Conservation (phyloP, 2,113 vertebrate genomes). For the Tautogolabrus adspersus region DNA sequence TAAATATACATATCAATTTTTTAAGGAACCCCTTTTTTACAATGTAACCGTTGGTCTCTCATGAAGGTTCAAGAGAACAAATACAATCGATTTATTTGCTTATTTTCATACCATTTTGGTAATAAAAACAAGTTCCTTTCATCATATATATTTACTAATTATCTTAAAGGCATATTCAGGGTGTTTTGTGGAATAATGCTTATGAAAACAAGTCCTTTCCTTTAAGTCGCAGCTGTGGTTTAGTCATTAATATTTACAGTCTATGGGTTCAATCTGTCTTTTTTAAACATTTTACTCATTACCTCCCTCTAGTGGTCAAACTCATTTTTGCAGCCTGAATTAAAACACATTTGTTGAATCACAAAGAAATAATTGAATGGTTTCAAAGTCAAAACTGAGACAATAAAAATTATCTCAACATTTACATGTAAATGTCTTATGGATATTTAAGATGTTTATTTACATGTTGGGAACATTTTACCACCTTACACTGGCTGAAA, state of each 20-base stretch:
- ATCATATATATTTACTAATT: too few species aligned
- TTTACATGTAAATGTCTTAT: neutral
- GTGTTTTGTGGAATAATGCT: neutral
- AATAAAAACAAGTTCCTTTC: too few species aligned
- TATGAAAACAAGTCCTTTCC: neutral
- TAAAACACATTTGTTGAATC: neutral
- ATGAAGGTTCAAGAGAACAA: too few species aligned
- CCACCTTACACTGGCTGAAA: too few species aligned
- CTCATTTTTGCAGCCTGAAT: neutral
- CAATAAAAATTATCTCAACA: neutral
- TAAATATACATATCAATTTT: too few species aligned
- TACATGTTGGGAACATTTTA: neutral
- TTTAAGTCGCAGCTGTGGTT: too few species aligned
- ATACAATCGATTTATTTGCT: too few species aligned
- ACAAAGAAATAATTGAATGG: neutral
- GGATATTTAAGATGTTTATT: neutral
- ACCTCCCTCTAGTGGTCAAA: slow-evolving; percentile 42
- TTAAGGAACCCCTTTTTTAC: too few species aligned
- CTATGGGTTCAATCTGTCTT: neutral
- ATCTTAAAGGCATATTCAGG: too few species aligned
- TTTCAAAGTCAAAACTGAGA: neutral
- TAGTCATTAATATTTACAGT: too few species aligned
- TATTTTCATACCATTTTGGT: too few species aligned
- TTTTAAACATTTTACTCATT: neutral
- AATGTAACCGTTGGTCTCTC: too few species aligned